A percentile compares a stretch with the other conserved stretches of the same genome.
phyloP scores from a whole-genome alignment of 2,113 vertebrate genomes.

The Alectura lathami region DNA sequence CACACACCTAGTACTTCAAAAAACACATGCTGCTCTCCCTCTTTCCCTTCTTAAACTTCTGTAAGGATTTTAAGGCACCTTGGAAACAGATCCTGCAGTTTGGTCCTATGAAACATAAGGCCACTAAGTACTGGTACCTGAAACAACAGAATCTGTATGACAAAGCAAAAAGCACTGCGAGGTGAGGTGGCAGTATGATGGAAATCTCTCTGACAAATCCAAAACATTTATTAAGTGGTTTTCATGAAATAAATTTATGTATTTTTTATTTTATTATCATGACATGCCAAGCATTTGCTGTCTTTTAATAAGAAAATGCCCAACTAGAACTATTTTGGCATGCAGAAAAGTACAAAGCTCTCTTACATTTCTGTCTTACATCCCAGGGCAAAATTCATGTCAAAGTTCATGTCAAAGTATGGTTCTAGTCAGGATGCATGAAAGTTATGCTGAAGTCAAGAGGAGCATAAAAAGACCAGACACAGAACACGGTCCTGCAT shows the following conservation, averaged over 20 bases:
- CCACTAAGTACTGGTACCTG: neutral
- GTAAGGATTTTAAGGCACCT: neutral
- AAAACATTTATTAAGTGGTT: neutral
- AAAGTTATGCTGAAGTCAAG: neutral
- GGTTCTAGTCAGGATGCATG: neutral
- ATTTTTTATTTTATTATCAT: neutral
- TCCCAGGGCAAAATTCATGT: neutral
- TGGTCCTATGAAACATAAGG: neutral
- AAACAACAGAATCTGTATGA: neutral
- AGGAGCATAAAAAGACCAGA: neutral
- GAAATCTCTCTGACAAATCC: neutral
- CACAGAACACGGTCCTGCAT: neutral
- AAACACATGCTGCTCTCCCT: neutral
- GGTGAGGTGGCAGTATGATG: no score
- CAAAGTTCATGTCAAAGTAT: neutral
- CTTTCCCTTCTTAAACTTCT: neutral
- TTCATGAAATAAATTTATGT: neutral
- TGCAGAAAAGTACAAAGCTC: neutral
- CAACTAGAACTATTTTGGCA: neutral
- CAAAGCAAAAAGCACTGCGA: fast-evolving
- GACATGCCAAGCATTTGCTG: neutral
- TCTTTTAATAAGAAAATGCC: neutral
- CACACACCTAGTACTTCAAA: neutral
- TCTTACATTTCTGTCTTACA: neutral
- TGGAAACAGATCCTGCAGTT: neutral